Percentiles rank a stretch among this genome's conserved stretches.
Evolutionary conservation across 2,888 invertebrate genomes (phyloP).

Genomic region (Epiblema foenella): DNA sequence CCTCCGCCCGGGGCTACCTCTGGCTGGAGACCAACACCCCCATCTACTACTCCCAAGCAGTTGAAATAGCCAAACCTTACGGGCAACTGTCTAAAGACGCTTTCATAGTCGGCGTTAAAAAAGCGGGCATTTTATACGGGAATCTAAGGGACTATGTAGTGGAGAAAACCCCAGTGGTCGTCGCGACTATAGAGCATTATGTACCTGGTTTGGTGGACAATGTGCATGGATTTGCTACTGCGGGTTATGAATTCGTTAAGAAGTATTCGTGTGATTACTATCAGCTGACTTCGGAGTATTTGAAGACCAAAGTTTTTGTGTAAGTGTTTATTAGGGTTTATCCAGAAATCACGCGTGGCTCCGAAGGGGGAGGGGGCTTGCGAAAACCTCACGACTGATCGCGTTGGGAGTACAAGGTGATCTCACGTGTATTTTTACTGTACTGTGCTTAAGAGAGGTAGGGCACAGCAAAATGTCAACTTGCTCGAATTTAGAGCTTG

Average conservation of each 20-base stretch:
- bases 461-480: too few species aligned
- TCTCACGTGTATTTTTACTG: too few species aligned
- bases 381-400: too few species aligned
- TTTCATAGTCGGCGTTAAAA: conserved; percentile 82
- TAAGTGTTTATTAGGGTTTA: conserved; percentile 85
- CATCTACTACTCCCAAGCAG: conserved; percentile 85
- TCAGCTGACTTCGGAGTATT: conserved; percentile 83
- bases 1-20: conserved; percentile 86
- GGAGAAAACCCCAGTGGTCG: conserved; percentile 79
- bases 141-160: conserved; percentile 80
- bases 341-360: too few species aligned
- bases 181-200: conserved; percentile 86
- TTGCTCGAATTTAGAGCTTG: too few species aligned
- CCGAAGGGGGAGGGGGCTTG: too few species aligned
- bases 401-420: too few species aligned
- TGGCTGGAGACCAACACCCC: conserved; percentile 89
- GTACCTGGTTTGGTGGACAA: conserved; percentile 89
- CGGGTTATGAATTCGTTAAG: conserved; percentile 75
- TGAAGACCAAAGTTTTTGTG: conserved; percentile 91
- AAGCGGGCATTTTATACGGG: conserved; percentile 74
- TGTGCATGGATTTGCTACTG: conserved; percentile 80
- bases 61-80: conserved; percentile 86
- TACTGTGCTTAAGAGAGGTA: too few species aligned
- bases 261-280: conserved; percentile 81
- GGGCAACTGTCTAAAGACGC: conserved; percentile 85